Percentiles rank a stretch among this genome's conserved stretches.
phyloP scores from a whole-genome alignment of 2,888 invertebrate species.

The Phortica okadai region DNA sequence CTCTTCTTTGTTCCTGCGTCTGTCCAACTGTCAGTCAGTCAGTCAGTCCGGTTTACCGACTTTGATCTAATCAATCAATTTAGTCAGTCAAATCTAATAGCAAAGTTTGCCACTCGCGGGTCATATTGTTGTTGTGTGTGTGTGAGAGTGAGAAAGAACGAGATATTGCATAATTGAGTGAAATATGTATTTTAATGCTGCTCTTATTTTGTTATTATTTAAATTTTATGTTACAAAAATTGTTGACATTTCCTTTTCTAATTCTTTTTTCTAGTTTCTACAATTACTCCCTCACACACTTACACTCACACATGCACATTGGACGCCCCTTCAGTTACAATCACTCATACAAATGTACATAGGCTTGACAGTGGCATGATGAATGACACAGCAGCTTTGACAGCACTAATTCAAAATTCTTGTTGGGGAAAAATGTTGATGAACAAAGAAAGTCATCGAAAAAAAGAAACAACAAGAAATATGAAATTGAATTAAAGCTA shows the following conservation, averaged over 20 bases:
- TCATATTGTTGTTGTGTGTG: neutral
- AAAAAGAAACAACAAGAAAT: neutral
- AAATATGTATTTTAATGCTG: neutral
- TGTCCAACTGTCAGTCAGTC: constrained; percentile 35
- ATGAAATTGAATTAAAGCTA: too few relatives aligned
- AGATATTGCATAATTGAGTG: neutral
- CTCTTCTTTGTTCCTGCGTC: neutral
- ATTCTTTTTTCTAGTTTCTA: constrained; percentile 18
- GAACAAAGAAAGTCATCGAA: constrained; percentile 52
- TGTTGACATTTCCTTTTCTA: neutral
- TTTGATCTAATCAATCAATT: constrained; percentile 61
- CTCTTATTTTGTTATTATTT: neutral
- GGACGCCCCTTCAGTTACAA: neutral
- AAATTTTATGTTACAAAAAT: too few relatives aligned
- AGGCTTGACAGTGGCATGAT: constrained; percentile 42
- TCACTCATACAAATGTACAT: neutral
- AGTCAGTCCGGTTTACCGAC: neutral
- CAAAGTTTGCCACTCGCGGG: constrained; percentile 15
- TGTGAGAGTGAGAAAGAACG: neutral
- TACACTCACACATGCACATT: neutral
- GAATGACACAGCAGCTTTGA: constrained; percentile 68
- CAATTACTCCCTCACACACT: neutral
- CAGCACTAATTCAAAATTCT: constrained; percentile 67
- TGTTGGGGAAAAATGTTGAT: constrained; percentile 50
- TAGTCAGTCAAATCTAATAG: neutral